phyloP scores from a whole-genome alignment of 2,113 vertebrate genomes.

The Cebus imitator region DNA sequence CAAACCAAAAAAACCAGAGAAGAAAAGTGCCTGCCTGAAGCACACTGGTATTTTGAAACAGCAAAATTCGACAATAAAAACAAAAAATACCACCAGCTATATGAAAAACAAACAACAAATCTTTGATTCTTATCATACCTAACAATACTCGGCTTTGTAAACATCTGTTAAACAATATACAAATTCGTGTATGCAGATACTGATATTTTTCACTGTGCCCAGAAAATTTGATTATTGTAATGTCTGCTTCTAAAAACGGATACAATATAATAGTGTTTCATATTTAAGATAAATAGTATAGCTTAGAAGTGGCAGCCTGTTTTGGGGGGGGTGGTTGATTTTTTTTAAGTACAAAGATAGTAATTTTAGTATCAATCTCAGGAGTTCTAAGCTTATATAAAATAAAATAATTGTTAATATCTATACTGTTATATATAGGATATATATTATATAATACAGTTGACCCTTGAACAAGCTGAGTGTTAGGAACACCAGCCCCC shows the following conservation, averaged over 20 bases:
- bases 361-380: background rate
- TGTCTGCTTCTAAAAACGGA: background rate
- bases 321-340: background rate
- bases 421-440: background rate
- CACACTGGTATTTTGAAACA: background rate
- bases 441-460: background rate
- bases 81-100: background rate
- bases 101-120: background rate
- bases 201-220: background rate
- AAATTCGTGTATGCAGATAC: background rate
- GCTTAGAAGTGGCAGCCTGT: background rate
- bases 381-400: background rate
- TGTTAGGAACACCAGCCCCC: background rate
- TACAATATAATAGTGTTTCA: background rate
- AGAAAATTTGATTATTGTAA: background rate
- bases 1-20: background rate
- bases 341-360: background rate
- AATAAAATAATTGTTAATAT: background rate
- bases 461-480: background rate
- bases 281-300: background rate
- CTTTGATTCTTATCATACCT: background rate
- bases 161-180: background rate
- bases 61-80: background rate
- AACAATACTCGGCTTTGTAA: background rate
- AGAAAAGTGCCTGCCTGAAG: background rate